Base-by-base conservation (phyloP, 2,888 invertebrate genomes). In the Spatulosminthurus flaviceps region DNA sequence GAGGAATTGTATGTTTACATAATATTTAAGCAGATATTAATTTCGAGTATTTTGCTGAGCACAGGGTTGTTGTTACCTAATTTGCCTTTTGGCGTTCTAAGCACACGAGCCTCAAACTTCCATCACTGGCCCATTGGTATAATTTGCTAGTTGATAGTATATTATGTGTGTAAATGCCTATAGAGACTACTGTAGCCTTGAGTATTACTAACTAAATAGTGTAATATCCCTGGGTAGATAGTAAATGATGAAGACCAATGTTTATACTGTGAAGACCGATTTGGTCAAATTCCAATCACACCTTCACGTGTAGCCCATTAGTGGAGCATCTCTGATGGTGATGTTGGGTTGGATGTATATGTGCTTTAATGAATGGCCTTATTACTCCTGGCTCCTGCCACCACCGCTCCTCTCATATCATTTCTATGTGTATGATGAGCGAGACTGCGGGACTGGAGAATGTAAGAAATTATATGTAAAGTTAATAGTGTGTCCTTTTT, bases 201-300 rank as follows among this genome's bases (percentile, higher is more conserved):
- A n/a, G n/a, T n/a, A n/a, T n/a, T n/a, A n/a, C n/a, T n/a, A n/a
- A n/a, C n/a, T n/a, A n/a, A n/a, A n/a, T n/a, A n/a, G n/a, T n/a
- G n/a, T n/a, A n/a, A n/a, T n/a, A n/a, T n/a, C n/a, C n/a, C n/a
- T n/a, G n/a, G n/a, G n/a, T n/a, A n/a, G n/a, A n/a, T n/a, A n/a
- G n/a, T n/a, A n/a, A n/a, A n/a, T n/a, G n/a, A n/a, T n/a, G n/a
- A n/a, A n/a, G n/a, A n/a, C n/a, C n/a, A n/a, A n/a, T 64, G n/a
- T 16, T 42, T 29, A 42, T 4, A 22, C 41, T 41, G 13, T 29
- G 13, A 51, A 43, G 28, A 42, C 67, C 24, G 66, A 43, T 67
- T 76, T 76, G 67, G 76, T 76, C 76, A 76, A 76, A 76, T 66
- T 76, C 75, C 66, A 76, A 67, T 76, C 76, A 76, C 76, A 67